Evolutionary conservation across 2,113 vertebrate species (phyloP).

Genomic region (Xyliphius kryptos): DNA sequence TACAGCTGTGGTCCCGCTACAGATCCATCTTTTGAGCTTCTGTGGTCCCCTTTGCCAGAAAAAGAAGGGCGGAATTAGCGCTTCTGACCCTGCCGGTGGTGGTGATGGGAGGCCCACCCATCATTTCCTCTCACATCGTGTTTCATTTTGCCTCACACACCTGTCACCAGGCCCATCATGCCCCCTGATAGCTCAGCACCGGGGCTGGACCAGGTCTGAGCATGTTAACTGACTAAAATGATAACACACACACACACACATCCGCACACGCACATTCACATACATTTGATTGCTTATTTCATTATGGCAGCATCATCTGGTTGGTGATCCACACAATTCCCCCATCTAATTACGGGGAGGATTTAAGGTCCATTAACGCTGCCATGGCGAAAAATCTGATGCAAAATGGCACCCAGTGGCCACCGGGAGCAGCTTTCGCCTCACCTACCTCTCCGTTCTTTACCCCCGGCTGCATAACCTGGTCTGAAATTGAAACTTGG

Average conservation of each 20-base stretch:
- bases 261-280: conserved; percentile 61
- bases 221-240: conserved; percentile 66
- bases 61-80: conserved; percentile 78
- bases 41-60: conserved; percentile 77
- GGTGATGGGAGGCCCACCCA: conserved; percentile 74
- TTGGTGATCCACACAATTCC: conserved; percentile 99
- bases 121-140: conserved; percentile 68
- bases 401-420: conserved; percentile 84
- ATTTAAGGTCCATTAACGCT: conserved; percentile 99
- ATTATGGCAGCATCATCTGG: conserved; percentile 98
- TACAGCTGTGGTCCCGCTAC: conserved; percentile 99
- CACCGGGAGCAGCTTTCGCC: conserved; percentile 60
- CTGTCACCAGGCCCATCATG: conserved; percentile 73
- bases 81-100: conserved; percentile 73
- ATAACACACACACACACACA: conserved; percentile 65
- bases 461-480: too few relatives aligned
- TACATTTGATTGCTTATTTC: conserved; percentile 89
- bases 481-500: too few relatives aligned
- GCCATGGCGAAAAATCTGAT: conserved; percentile 87
- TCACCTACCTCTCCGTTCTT: conserved; percentile 32
- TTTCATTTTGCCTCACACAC: conserved; percentile 76
- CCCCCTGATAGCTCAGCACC: conserved; percentile 58
- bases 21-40: conserved; percentile 92
- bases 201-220: conserved; percentile 65
- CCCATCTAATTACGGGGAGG: conserved; percentile 99